phyloP scores from a whole-genome alignment of 2,113 vertebrate genomes.

The Ginglymostoma cirratum region DNA sequence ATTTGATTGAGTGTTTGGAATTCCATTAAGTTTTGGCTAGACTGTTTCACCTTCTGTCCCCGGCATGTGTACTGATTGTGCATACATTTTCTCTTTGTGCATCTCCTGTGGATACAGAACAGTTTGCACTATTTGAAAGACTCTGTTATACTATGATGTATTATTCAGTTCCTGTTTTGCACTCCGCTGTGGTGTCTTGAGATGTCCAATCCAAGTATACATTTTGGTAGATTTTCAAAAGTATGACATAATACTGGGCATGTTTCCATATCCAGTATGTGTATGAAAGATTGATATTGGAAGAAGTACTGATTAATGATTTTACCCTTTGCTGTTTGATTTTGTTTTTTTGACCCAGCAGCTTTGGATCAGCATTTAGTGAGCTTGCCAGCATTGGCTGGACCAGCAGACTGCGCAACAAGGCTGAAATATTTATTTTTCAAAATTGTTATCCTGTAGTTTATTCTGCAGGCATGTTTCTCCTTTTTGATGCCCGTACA shows the following conservation, averaged over 20 bases:
- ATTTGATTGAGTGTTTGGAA: neutral
- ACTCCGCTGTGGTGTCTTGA: neutral
- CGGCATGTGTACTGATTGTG: neutral
- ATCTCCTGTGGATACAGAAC: neutral
- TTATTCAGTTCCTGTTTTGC: neutral
- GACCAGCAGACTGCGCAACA: neutral
- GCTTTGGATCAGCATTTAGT: neutral
- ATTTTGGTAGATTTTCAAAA: neutral
- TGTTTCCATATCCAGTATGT: neutral
- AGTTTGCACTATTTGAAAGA: neutral
- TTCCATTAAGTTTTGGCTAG: neutral
- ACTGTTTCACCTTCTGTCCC: neutral
- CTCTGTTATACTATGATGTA: neutral
- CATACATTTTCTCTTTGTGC: neutral
- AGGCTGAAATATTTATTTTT: neutral
- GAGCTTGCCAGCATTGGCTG: neutral
- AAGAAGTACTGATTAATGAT: neutral
- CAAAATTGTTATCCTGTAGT: neutral
- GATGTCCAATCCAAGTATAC: neutral
- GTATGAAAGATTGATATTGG: neutral
- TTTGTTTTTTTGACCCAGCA: neutral
- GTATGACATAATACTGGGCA: neutral
- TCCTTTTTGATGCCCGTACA: neutral
- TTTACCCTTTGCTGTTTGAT: neutral
- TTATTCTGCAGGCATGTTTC: neutral